Evolutionary conservation across 2,113 vertebrate genomes (phyloP).

Genomic region (Cacatua alba): DNA sequence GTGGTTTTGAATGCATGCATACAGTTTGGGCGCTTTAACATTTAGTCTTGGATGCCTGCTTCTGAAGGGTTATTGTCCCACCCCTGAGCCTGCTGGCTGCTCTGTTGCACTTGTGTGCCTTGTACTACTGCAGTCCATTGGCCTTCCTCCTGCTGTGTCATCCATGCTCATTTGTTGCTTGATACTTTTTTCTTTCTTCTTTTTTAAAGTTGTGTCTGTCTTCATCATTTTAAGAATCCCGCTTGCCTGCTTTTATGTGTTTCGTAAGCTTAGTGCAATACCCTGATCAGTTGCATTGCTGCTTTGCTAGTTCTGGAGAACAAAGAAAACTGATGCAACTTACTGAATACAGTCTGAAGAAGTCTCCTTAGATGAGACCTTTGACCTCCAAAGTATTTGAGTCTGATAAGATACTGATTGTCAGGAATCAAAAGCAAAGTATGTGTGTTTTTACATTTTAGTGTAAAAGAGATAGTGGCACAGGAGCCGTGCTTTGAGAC

Average conservation of each 20-base stretch:
- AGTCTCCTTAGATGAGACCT: neutral
- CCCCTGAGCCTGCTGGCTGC: neutral
- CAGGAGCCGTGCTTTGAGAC: neutral
- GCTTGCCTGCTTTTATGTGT: neutral
- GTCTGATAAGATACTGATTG: neutral
- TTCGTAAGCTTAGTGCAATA: neutral
- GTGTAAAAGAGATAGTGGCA: neutral
- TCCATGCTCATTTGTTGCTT: neutral
- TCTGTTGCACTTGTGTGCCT: neutral
- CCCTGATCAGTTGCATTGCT: neutral
- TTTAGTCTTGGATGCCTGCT: neutral
- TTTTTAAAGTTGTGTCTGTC: neutral
- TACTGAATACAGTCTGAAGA: neutral
- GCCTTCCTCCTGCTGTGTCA: neutral
- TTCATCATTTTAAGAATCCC: neutral
- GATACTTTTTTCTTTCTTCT: neutral
- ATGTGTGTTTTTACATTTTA: neutral
- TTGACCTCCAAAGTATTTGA: neutral
- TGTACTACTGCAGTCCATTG: neutral
- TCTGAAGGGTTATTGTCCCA: neutral
- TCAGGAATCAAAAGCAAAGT: neutral
- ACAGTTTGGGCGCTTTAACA: neutral
- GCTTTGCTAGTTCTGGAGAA: neutral
- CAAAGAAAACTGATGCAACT: neutral
- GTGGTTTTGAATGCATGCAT: neutral